Base-by-base conservation (phyloP, 2,113 vertebrate genomes). In the Scomber colias region DNA sequence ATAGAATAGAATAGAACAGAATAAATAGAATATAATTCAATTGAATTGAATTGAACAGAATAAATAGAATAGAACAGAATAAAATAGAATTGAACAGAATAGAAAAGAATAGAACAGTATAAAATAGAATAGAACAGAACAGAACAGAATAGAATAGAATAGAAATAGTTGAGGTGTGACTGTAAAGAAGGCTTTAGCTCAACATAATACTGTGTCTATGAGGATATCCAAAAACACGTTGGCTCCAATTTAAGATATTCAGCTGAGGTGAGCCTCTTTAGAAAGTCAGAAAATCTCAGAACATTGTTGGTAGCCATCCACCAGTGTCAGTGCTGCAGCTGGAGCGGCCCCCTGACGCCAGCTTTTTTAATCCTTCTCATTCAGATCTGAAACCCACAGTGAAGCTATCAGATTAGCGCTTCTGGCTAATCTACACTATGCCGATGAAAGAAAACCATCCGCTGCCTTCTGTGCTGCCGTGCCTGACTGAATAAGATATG, bases 301-400 rank as follows among this genome's bases (percentile, higher is more conserved):
- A 45, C 62, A 72, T 75, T 83, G 68, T 76, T 75, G 78, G 55
- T 51, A 79, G 46, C 72, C 72, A 35, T 66, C 73, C 75, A 87
- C 57, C 64, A 66, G 81, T 59, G 73, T 74, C 79, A 79, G 79
- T 61, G 63, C 57, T 63, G 79, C 81, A 75, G 79, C 77, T 55
- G 67, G 53, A 80, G 60, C 31, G 21, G 71, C 77, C 82, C 74
- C 35, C 35, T 70, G 76, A 74, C 6, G 53, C 71, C 84, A 79
- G 73, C 44, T 90, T 86, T 86, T 73, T 81, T 88, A 92, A 93
- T 91, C 90, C 85, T 30, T 59, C 87, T 86, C 86, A 86, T 84
- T 92, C 84, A 87, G 64, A 89, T 83, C 64, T 71, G 50, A 88
- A 68, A 55, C 84, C 74, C 67, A 85, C 72, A 79, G 81, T 53